Base-by-base conservation (phyloP, 23 tunicate species). In the Trididemnum miniatum region DNA sequence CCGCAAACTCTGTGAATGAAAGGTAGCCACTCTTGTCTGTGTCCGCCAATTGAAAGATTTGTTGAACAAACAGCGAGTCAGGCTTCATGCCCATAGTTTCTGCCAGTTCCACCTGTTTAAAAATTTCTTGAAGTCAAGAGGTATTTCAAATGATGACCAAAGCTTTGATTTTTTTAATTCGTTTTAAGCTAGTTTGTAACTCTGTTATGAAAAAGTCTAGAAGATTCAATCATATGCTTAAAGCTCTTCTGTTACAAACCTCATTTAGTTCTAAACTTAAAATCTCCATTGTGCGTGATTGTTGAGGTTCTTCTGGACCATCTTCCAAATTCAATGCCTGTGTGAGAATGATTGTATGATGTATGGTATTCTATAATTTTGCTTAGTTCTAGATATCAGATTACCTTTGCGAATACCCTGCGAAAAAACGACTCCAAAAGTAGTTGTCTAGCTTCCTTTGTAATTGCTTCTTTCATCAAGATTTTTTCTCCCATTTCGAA, bases 51-150 rank as follows among this genome's bases (percentile, higher is more conserved):
- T 84, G 82, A 81, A 93, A 93, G 86, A 93, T 93, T 84, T 81
- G 87, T 57, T 83, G 80, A 22, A 93, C 98, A 72, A 93, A 93
- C 60, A 84, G 31, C 0, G 98, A 93, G 65, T 88, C 87, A 4
- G 81, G 54, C 66, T 93, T 93, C 98, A 93, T 93, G 59, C 98
- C 98, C 73, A 93, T 65, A 0, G 86, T 85, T 50, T 93, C 98
- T 4, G 98, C 98, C 30, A 93, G 80, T 59, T 93, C 98, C 31
- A 81, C 71, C 89, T 93, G 35, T 0, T 44, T 65, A 69, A 49
- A 32, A 51, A 62, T n/a, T n/a, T n/a, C n/a, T n/a, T n/a, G n/a
- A n/a, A n/a, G n/a, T n/a, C n/a, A n/a, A n/a, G n/a, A n/a, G n/a
- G n/a, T n/a, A n/a, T n/a, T n/a, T n/a, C n/a, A n/a, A n/a, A n/a